phyloP scores from a whole-genome alignment of 1,140 invertebrate species.

The Samia ricini region DNA sequence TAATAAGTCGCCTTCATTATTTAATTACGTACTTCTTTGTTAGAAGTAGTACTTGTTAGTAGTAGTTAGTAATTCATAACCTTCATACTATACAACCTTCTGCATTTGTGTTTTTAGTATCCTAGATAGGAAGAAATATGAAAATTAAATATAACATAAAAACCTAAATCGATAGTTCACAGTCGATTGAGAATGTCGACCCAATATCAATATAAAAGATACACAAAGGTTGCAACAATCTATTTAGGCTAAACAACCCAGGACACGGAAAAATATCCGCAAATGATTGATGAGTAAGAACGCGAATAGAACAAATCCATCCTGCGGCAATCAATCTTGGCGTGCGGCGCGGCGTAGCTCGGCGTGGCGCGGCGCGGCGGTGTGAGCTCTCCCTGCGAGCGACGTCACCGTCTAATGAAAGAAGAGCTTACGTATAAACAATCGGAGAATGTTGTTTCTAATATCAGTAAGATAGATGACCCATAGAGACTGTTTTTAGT shows the following conservation, averaged over 20 bases:
- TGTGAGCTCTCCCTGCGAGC: slow-evolving; percentile 49
- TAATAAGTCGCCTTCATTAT: no score
- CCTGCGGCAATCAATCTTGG: slow-evolving; percentile 70
- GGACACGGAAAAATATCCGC: slow-evolving; percentile 76
- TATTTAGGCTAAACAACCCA: slow-evolving; percentile 74
- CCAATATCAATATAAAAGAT: slow-evolving; percentile 47
- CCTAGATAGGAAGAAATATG: background rate
- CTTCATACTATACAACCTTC: no score
- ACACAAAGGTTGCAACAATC: slow-evolving; percentile 54
- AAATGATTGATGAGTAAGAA: slow-evolving; percentile 73
- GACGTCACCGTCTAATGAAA: slow-evolving; percentile 71
- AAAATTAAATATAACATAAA: background rate
- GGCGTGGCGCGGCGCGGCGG: slow-evolving; percentile 22
- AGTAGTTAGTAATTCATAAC: no score
- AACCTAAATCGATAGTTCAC: background rate
- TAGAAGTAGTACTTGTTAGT: no score
- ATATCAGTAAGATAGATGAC: slow-evolving; percentile 64
- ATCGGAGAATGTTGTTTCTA: slow-evolving; percentile 66
- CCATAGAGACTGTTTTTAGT: slow-evolving; percentile 30
- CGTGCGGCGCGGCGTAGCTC: slow-evolving; percentile 13
- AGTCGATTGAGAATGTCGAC: background rate
- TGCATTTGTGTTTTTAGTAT: no score
- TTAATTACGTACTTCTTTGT: no score
- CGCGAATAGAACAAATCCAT: slow-evolving; percentile 76
- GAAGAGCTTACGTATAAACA: slow-evolving; percentile 74